phyloP scores from a whole-genome alignment of 2,888 invertebrate species.

The Micoletzkya japonica region DNA sequence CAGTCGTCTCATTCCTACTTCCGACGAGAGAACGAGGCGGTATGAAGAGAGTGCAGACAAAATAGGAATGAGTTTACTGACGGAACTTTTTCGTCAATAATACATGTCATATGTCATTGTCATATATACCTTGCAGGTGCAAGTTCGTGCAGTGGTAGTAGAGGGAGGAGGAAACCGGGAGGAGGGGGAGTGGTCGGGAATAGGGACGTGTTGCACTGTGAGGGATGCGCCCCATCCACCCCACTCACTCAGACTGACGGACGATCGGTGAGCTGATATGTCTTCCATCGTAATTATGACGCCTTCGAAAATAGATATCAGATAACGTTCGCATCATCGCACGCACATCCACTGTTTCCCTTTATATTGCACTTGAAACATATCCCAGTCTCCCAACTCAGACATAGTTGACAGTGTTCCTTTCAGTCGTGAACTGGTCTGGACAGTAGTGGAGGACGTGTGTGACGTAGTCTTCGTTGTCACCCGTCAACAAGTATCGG shows the following conservation, averaged over 20 bases:
- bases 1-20: too few species aligned
- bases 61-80: too few species aligned
- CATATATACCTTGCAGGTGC: slow-evolving; percentile 14
- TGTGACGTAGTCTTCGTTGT: background rate
- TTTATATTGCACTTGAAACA: too few species aligned
- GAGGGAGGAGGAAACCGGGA: background rate
- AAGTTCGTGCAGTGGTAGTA: slow-evolving; percentile 10
- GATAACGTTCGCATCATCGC: too few species aligned
- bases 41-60: too few species aligned
- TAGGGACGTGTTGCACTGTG: slow-evolving; percentile 21
- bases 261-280: slow-evolving; percentile 18
- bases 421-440: background rate
- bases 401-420: too few species aligned
- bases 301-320: too few species aligned
- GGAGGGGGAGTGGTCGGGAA: slow-evolving; percentile 18
- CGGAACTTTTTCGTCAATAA: too few species aligned
- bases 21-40: too few species aligned
- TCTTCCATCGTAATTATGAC: slow-evolving; percentile 3
- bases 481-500: background rate
- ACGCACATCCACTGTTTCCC: too few species aligned
- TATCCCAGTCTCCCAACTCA: too few species aligned
- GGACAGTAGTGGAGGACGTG: background rate
- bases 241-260: slow-evolving; percentile 18
- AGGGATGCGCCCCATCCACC: slow-evolving; percentile 32
- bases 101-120: too few species aligned